Base-by-base conservation (phyloP, 2,797 vertebrate genomes). In the Sciurus vulgaris region DNA sequence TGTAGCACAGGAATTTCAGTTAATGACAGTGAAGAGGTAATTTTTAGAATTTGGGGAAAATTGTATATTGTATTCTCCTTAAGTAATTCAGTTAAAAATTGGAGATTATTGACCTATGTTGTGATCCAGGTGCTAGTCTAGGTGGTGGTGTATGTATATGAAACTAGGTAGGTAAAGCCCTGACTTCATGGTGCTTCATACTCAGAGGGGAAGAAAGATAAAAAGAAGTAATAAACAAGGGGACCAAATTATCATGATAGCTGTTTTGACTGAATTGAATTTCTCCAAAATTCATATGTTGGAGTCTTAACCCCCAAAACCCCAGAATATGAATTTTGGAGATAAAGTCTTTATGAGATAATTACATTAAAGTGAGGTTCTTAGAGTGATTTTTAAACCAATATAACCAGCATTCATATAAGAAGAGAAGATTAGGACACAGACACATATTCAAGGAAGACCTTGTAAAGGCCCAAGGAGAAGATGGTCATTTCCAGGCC, bases 1-100 rank as follows among this genome's bases (percentile, higher is more conserved):
- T 77, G 5, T 18, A 69, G n/a, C 20, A 79, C 35, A 44, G 88
- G 49, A 93, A 82, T 82, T 73, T 91, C 59, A 90, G 15, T 47
- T 56, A 89, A 93, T 65, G 26, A 18, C 38, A 92, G 3, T 67
- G 72, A 76, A 35, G 26, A 88, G 28, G 28, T 47, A 84, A 30
- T 59, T 24, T 76, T 92, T 63, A 83, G 35, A 83, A 82, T 78
- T 63, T 82, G 9, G 26, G 18, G 12, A 1, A 94, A 82, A 83
- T 49, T 12, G 12, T 49, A 49, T 49, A 49, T 49, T 49, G 49
- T 49, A 13, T 54, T 54, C 35, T 77, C 18, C 24, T 81, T 77
- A 51, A 78, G 17, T 38, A 86, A 67, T 41, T 89, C 61, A 59
- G 56, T n/a, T 85, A 30, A 79, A 94, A 93, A 89, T 78, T 63